Percentiles rank a stretch among this genome's conserved stretches.
These are phyloP conservation scores for Hippopotamyrus pictus DNA, from an alignment of 2,797 vertebrate species.

Conservation along the genomic window DNA sequence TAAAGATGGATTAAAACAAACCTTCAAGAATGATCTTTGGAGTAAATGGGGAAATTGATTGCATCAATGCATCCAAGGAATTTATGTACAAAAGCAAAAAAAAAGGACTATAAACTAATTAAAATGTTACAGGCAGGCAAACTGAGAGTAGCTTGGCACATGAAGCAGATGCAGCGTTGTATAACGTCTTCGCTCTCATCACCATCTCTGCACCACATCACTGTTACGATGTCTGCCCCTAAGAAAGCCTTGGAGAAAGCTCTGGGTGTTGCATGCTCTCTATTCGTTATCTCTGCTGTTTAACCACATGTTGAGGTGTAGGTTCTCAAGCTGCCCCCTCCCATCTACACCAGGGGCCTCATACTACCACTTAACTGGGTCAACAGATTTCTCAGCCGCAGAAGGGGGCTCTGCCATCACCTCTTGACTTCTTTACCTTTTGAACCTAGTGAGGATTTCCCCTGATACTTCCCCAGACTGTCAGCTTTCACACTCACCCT, in stretches of 20 bases:
- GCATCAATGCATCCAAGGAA: background rate
- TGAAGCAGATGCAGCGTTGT: background rate
- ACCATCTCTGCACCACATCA: background rate
- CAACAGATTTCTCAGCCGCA: constrained; percentile 66
- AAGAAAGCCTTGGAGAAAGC: background rate
- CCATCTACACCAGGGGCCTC: constrained; percentile 38
- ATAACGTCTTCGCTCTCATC: background rate
- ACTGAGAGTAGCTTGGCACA: background rate
- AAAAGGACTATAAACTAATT: background rate
- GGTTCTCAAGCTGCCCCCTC: background rate
- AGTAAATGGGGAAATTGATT: background rate
- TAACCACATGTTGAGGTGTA: constrained; percentile 46
- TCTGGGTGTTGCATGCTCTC: background rate
- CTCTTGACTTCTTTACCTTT: constrained; percentile 67
- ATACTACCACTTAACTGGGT: constrained; percentile 63
- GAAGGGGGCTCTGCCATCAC: constrained; percentile 53
- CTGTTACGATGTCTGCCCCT: background rate
- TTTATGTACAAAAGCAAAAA: background rate
- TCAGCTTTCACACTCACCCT: constrained; percentile 58
- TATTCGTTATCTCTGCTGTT: background rate
- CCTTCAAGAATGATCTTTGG: background rate
- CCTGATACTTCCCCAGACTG: constrained; percentile 43
- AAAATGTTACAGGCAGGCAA: background rate
- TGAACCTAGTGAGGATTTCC: constrained; percentile 52
- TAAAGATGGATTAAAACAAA: constrained; percentile 2